Evolutionary conservation across 2,797 vertebrate species (phyloP).

Genomic region (Picus viridis): DNA sequence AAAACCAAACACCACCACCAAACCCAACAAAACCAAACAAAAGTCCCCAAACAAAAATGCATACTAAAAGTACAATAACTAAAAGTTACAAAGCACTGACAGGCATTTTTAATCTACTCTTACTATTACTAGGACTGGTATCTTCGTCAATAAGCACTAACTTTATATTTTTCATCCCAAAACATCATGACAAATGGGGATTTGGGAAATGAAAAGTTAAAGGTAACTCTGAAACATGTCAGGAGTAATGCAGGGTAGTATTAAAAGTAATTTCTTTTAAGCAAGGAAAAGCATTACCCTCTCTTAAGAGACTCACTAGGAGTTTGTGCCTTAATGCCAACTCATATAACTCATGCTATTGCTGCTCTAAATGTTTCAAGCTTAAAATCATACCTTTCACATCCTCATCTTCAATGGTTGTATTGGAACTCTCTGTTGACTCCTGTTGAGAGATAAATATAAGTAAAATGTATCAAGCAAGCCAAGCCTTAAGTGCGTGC

Average conservation of each 20-base stretch:
- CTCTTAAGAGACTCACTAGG: background rate
- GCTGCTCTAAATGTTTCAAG: background rate
- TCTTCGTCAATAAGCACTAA: background rate
- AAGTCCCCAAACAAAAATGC: background rate
- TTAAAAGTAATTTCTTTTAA: background rate
- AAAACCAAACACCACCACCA: background rate
- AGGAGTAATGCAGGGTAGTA: background rate
- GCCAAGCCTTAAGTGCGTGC: background rate
- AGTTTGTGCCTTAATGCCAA: background rate
- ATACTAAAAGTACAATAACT: background rate
- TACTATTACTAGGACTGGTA: background rate
- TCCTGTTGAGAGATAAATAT: constrained; percentile 83
- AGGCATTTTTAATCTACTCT: background rate
- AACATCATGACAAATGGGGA: background rate
- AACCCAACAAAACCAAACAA: background rate
- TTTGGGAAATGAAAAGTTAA: background rate
- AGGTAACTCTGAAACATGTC: background rate
- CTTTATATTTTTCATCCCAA: background rate
- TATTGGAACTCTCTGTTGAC: constrained; percentile 96
- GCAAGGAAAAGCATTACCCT: background rate
- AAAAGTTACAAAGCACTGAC: background rate
- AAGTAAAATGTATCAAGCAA: background rate
- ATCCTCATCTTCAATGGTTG: constrained; percentile 97
- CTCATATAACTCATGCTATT: background rate
- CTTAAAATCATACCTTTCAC: constrained; percentile 89